Base-by-base conservation (phyloP, 2,797 vertebrate species). In the Uromys caudimaculatus region DNA sequence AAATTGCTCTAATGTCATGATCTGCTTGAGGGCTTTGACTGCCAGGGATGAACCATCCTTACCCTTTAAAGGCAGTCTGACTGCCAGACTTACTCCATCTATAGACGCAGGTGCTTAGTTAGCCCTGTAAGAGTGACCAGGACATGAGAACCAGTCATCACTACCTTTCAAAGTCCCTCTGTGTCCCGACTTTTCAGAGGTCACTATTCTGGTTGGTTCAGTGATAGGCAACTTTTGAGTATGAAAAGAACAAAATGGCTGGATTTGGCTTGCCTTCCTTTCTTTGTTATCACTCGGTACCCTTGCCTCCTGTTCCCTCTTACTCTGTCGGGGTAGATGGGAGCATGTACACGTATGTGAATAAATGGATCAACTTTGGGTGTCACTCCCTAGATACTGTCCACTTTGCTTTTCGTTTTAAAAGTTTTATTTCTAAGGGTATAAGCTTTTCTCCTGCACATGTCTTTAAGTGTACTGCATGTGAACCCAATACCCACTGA, bases 281-380 rank as follows among this genome's bases (percentile, higher is more conserved):
- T 64, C 52, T 38, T 86, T 54, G 21, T 60, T 44, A 60, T 75
- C 44, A 82, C 77, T 56, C n/a, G 47, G 47, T 64, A 86, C 19
- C 92, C 88, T 73, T 95, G 69, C 44, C 71, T 95, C 58, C 52
- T 6, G 54, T 35, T 91, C 19, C 38, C 35, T n/a, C 93, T 79
- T 58, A 87, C 64, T 88, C 56, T 62, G 38, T 83, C 27, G 4
- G 52, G 35, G 38, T 60, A 56, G 54, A 58, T 8, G n/a, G n/a
- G 12, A 58, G 38, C 29, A 35, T 44, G 17, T 3, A 64, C 41
- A 47, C 17, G 1, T 12, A 13, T 21, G 27, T 50, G 29, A 35
- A 67, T 19, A 67, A 50, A 50, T 67, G 44, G 44, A 50, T 24
- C 60, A 67, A 19, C 32, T 67, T 11, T 21, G 58, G 83, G 83